A percentile compares a stretch with the other conserved stretches of the same genome.
phyloP scores from a whole-genome alignment of 2,113 vertebrate genomes.

The Desmodus rotundus region DNA sequence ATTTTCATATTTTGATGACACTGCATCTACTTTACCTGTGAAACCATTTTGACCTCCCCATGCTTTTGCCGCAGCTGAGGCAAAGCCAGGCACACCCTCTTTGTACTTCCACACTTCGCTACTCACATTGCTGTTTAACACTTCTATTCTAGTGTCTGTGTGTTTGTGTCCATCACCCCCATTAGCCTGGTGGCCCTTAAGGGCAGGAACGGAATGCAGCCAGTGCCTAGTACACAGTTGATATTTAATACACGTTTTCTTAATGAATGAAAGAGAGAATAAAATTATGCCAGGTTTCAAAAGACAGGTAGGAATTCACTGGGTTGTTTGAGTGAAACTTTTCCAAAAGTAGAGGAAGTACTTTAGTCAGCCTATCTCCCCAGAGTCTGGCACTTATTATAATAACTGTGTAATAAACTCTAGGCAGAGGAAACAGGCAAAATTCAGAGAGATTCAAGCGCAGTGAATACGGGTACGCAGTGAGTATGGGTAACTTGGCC shows the following conservation, averaged over 20 bases:
- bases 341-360: not conserved
- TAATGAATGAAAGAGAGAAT: not conserved
- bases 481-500: not conserved
- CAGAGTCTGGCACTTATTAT: not conserved
- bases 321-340: not conserved
- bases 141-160: too few species aligned
- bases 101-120: not conserved
- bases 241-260: not conserved
- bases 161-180: not conserved
- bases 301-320: not conserved
- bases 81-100: not conserved
- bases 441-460: not conserved
- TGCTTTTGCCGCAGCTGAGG: not conserved
- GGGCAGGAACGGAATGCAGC: not conserved
- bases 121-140: not conserved
- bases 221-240: not conserved
- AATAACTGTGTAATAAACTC: not conserved
- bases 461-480: not conserved
- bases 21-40: not conserved
- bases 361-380: not conserved
- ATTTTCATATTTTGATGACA: not conserved
- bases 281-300: not conserved
- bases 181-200: not conserved
- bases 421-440: not conserved
- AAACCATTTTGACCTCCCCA: not conserved